A percentile compares a stretch with the other conserved stretches of the same genome.
These are phyloP conservation scores for Sebastes steindachneri DNA, from an alignment of 2,797 vertebrate genomes.

Conservation along the genomic window DNA sequence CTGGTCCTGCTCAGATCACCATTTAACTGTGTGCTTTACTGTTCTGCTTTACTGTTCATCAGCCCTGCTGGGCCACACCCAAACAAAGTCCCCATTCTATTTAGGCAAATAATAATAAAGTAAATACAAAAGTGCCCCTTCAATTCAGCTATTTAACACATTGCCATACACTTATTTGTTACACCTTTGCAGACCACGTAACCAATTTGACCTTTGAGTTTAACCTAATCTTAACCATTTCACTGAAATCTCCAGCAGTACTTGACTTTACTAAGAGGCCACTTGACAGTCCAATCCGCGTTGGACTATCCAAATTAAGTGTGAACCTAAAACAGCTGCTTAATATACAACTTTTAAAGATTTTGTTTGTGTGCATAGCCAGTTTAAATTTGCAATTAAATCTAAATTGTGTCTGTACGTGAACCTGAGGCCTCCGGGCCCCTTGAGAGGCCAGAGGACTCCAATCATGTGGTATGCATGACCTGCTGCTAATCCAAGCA, in stretches of 20 bases:
- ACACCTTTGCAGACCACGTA: not conserved
- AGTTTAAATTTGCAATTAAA: not conserved
- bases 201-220: not conserved
- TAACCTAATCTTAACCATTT: not conserved
- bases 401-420: not conserved
- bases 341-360: not conserved
- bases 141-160: not conserved
- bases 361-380: not conserved
- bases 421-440: not conserved
- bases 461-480: not conserved
- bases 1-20: not conserved
- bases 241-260: not conserved
- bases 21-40: not conserved
- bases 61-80: not conserved
- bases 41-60: not conserved
- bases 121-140: not conserved
- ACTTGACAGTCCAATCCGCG: not conserved
- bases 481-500: constrained; percentile 28
- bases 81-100: not conserved
- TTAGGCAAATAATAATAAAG: not conserved
- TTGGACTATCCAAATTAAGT: not conserved
- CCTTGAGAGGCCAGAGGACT: constrained; percentile 8
- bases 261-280: not conserved
- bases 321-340: not conserved
- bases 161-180: not conserved